A percentile compares a stretch with the other conserved stretches of the same genome.
phyloP scores from a whole-genome alignment of 2,113 vertebrate genomes.

The Myrmecophaga tridactyla region DNA sequence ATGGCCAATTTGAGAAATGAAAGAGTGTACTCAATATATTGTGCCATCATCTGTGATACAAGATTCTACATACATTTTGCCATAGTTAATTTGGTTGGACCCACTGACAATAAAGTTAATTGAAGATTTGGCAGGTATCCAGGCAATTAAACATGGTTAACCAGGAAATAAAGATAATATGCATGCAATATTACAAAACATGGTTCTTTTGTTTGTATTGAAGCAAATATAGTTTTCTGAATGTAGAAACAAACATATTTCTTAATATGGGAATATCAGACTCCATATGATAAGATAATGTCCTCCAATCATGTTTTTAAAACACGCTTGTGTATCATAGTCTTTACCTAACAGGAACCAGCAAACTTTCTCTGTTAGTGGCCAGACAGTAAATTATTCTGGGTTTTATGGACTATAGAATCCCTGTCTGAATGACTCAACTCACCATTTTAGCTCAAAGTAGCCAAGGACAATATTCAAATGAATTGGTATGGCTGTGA shows the following conservation, averaged over 20 bases:
- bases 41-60: neutral
- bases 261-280: neutral
- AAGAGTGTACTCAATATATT: slow-evolving; percentile 3
- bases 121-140: neutral
- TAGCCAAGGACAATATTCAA: neutral
- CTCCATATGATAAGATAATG: neutral
- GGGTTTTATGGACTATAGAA: neutral
- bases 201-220: neutral
- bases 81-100: neutral
- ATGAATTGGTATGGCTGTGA: neutral
- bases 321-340: neutral
- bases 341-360: neutral
- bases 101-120: slow-evolving; percentile 33
- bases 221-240: neutral
- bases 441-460: neutral
- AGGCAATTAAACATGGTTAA: neutral
- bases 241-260: neutral
- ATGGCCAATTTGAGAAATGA: neutral
- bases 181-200: neutral
- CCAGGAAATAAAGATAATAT: neutral
- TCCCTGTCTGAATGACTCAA: neutral
- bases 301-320: neutral
- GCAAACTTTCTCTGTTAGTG: neutral
- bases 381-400: neutral
- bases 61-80: neutral